Base-by-base conservation (phyloP, 2,888 invertebrate species). In the Torymus aiolomorphi region DNA sequence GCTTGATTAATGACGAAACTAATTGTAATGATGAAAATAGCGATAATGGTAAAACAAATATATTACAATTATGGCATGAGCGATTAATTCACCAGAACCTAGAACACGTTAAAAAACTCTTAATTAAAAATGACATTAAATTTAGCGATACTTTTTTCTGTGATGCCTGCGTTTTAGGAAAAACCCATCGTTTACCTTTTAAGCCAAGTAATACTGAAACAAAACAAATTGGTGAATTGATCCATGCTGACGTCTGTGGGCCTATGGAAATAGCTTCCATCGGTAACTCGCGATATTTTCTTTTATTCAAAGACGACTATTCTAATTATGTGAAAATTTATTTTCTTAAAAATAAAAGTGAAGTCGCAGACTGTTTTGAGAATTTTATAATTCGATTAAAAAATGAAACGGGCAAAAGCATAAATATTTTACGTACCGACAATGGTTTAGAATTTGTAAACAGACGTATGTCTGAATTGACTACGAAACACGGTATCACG, bases 391-490 rank as follows among this genome's bases (percentile, higher is more conserved):
- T 61, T 49, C 11, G 72, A 61, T 13, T 72, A 16, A 72, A 72
- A 72, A 72, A 72, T 10, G 72, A 49, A 72, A 72, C 72, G 0
- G 72, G 61, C 0, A 72, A 61, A 51, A 72, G 3, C 14, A 61
- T 72, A 61, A 72, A 72, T 24, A 51, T 51, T 18, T 61, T 72
- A 72, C 16, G 72, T 4, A 61, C 72, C 0, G 72, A 72, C 49
- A 80, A 82, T 51, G 78, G 76, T 2, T 18, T 78, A 12, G 80
- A 82, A 51, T 80, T 80, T 49, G 51, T 78, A 0, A 82, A 82
- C 57, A 4, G 10, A 13, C 61, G 24, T 12, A 63, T 82, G 42
- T 49, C 24, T 0, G 59, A 77, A 5, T 16, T 75, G 2, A 31
- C 75, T 11, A 42, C 0, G 14, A 62, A 72, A 10, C 16, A 63